Base-by-base conservation (phyloP, 92 coral and sea anemone genomes). In the Bergia puertoricense region DNA sequence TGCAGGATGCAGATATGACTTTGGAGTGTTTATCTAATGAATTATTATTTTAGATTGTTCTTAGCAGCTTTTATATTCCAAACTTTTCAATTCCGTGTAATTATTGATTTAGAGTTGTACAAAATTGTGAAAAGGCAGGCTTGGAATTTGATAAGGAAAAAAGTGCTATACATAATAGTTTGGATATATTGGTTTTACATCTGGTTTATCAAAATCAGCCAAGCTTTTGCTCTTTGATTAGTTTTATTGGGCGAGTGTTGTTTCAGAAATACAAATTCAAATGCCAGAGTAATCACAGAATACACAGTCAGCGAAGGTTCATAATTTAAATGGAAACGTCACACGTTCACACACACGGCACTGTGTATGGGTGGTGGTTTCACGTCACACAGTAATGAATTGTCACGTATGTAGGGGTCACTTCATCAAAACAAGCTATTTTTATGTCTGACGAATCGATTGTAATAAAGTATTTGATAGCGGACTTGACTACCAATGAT, bases 401-500 rank as follows among this genome's bases (percentile, higher is more conserved):
- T 13, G 46, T 74, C 13, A 15, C 3, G 42, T 72, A 73, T 13
- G 8, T 40, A 74, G 43, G 45, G 36, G 45, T 74, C 45, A 74
- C 78, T 5, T 37, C 46, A 6, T 45, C 81, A 46, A 48, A 7
- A 46, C 81, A 30, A 44, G 37, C 81, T 78, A 78, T 78, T 78
- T 76, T 76, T 78, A 78, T 48, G 81, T 10, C 62, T 23, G 22
- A 2, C 65, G 18, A 44, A 78, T 16, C 38, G 57, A 78, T 78
- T 78, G 62, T 46, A 78, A 46, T 78, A 78, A 78, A 78, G 39
- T 44, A 78, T 77, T 77, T 77, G 81, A 74, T 77, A 48, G 15
- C 14, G 59, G 37, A 77, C 54, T 43, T 23, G 16, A 2, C 2
- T 54, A 10, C 59, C 2, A 54, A 15, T 51, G 57, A 8, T 51